These are phyloP conservation scores for Ispidina picta DNA, from an alignment of 2,797 vertebrate genomes.

Conservation along the genomic window DNA sequence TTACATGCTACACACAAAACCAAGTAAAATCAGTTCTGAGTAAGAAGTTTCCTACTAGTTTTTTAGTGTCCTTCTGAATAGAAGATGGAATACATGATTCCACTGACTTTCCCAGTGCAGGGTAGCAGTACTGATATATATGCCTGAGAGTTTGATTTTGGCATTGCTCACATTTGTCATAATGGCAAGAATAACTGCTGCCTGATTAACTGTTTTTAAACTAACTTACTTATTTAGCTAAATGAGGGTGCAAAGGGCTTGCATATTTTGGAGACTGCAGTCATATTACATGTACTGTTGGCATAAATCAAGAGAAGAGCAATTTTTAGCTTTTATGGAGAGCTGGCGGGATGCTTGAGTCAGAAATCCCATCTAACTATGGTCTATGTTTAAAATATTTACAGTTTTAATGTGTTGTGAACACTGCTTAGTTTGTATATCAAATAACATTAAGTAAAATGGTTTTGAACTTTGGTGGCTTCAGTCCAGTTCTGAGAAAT, in stretches of 20 bases:
- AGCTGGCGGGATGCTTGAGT: not conserved
- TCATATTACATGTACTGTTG: not conserved
- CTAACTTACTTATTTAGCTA: not conserved
- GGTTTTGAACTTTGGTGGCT: not conserved
- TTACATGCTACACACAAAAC: not conserved
- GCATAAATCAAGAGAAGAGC: not conserved
- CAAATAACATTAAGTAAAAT: not conserved
- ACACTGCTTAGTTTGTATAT: not conserved
- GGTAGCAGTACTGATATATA: not conserved
- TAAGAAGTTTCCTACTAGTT: not conserved
- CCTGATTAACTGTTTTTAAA: not conserved
- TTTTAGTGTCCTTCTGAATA: accelerated
- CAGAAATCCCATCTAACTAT: not conserved
- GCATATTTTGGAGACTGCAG: accelerated
- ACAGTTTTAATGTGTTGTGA: not conserved
- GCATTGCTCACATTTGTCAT: not conserved
- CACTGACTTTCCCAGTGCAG: not conserved
- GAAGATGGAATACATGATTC: accelerated
- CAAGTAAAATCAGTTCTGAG: not conserved
- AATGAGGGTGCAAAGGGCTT: not conserved
- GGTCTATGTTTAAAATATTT: not conserved
- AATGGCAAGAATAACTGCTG: not conserved
- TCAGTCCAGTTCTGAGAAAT: not conserved
- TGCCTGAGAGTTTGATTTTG: not conserved
- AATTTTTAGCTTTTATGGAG: not conserved